Conservation (phyloP, 2,797 vertebrate species). For the Cynodonichthys magdalenae region DNA sequence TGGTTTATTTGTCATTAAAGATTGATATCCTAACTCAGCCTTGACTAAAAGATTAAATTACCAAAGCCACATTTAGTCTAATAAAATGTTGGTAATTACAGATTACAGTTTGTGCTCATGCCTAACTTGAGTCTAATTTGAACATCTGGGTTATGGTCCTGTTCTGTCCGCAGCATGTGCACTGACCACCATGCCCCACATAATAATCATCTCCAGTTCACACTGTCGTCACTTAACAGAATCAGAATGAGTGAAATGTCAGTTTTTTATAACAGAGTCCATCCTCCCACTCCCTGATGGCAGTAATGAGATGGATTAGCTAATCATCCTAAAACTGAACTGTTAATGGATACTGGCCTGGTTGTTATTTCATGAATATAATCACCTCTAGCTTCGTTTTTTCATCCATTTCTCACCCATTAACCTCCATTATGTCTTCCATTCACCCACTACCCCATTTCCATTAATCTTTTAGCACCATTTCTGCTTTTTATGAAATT, state of each 20-base stretch:
- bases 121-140: conserved; percentile 33
- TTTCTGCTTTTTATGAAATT: conserved; percentile 5
- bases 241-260: conserved; percentile 41
- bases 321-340: conserved; percentile 33
- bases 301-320: conserved; percentile 56
- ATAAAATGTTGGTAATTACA: no score
- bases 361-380: conserved; percentile 31
- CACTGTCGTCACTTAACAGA: conserved; percentile 46
- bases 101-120: no score
- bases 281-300: conserved; percentile 21
- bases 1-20: no score
- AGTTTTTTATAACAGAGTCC: conserved; percentile 18
- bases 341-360: conserved; percentile 33
- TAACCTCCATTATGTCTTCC: conserved; percentile 6
- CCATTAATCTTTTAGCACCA: conserved; percentile 1
- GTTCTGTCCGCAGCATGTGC: conserved; percentile 34
- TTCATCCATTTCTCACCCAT: conserved; percentile 2
- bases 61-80: no score
- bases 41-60: no score
- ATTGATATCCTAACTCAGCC: no score
- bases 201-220: conserved; percentile 43
- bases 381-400: conserved; percentile 32
- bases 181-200: not conserved
- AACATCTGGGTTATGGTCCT: conserved; percentile 48
- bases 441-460: conserved; percentile 4